Percentiles rank a stretch among this genome's conserved stretches.
These are phyloP conservation scores for Sisor rabdophorus DNA, from an alignment of 2,113 vertebrate species.

Conservation along the genomic window DNA sequence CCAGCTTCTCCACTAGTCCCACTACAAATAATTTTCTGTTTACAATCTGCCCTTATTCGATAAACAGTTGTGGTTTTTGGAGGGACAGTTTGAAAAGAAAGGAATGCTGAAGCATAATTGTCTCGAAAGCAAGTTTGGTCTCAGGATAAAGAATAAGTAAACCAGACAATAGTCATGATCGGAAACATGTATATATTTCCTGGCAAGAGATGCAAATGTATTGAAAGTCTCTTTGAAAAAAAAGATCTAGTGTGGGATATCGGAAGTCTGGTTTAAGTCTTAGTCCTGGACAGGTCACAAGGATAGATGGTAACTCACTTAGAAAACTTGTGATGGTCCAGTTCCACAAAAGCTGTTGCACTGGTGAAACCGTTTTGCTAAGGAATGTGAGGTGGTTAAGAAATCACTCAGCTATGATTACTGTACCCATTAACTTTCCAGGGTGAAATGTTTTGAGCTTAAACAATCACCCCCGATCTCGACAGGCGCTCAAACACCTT, in stretches of 20 bases:
- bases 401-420: slow-evolving; percentile 11
- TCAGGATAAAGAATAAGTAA: background rate
- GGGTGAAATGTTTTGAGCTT: no score
- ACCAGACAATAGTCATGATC: background rate
- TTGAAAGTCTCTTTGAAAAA: slow-evolving; percentile 1
- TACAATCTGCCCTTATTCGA: slow-evolving; percentile 19
- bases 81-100: background rate
- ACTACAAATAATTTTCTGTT: slow-evolving; percentile 32
- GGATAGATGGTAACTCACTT: slow-evolving; percentile 3
- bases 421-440: background rate
- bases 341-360: background rate
- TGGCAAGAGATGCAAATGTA: background rate
- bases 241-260: background rate
- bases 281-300: background rate
- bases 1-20: slow-evolving; percentile 16
- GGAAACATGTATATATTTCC: background rate
- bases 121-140: background rate
- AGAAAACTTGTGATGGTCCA: slow-evolving; percentile 28
- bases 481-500: background rate
- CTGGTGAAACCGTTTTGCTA: slow-evolving; percentile 1
- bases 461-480: background rate
- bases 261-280: slow-evolving; percentile 13
- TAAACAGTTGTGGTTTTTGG: slow-evolving; percentile 26
- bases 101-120: slow-evolving; percentile 4
- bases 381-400: background rate